Conservation (phyloP, 2,797 vertebrate species). For the Momotus momota region DNA sequence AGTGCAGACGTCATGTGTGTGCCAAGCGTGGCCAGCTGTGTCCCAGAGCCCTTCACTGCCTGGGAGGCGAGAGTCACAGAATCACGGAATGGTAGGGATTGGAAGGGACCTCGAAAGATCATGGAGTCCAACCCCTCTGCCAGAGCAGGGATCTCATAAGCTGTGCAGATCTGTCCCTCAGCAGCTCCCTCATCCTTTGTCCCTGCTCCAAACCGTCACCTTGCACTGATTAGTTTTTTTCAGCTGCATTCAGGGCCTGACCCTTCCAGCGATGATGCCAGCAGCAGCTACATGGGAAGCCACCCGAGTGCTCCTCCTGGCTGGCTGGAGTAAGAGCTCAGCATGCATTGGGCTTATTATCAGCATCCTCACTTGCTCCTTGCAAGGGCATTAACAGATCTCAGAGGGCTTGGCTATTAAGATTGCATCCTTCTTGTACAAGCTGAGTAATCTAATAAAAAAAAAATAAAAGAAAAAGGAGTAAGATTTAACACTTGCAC, state of each 20-base stretch:
- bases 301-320: rapidly evolving
- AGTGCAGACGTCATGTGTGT: rapidly evolving
- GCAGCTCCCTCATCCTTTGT: not conserved
- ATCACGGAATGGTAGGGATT: too few species aligned
- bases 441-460: not conserved
- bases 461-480: not conserved
- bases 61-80: not conserved
- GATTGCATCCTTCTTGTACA: not conserved
- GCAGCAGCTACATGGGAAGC: not conserved
- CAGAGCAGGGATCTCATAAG: not conserved
- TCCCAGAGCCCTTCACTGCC: not conserved
- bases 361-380: not conserved
- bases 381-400: not conserved
- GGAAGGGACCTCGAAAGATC: too few species aligned
- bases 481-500: not conserved
- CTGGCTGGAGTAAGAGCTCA: not conserved
- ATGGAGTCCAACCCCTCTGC: too few species aligned
- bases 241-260: not conserved
- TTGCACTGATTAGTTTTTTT: not conserved
- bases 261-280: not conserved
- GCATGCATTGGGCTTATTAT: not conserved
- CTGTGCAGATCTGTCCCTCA: not conserved
- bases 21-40: rapidly evolving
- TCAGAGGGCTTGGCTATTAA: not conserved
- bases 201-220: not conserved